A percentile compares a stretch with the other conserved stretches of the same genome.
phyloP scores from a whole-genome alignment of 2,888 invertebrate species.

The Andrena praecox region DNA sequence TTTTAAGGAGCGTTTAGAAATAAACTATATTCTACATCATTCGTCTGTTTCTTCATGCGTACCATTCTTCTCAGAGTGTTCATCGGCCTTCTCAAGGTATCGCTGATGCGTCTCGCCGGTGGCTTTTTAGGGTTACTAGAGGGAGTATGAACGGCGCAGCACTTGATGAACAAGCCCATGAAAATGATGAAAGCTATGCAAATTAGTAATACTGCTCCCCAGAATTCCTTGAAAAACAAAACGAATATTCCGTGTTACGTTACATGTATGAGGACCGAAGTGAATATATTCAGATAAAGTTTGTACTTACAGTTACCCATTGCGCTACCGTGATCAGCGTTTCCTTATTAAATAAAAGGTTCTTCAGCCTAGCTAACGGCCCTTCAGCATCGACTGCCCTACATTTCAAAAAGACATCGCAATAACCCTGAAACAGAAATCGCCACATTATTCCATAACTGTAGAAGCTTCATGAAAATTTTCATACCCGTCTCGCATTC shows the following conservation, averaged over 20 bases:
- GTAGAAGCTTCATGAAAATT: no score
- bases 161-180: constrained; percentile 99
- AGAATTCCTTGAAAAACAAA: constrained; percentile 88
- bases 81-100: constrained; percentile 96
- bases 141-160: constrained; percentile 99
- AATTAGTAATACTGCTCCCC: constrained; percentile 98
- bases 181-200: constrained; percentile 96
- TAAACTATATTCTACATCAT: not conserved
- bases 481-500: not conserved
- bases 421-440: constrained; percentile 91
- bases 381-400: constrained; percentile 99
- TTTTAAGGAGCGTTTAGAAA: constrained; percentile 7
- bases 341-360: constrained; percentile 95
- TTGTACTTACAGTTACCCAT: constrained; percentile 92
- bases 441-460: no score
- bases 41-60: constrained; percentile 26
- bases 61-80: constrained; percentile 96
- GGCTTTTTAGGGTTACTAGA: constrained; percentile 99
- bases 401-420: constrained; percentile 99
- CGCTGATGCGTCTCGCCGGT: constrained; percentile 96
- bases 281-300: not conserved
- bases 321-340: constrained; percentile 95
- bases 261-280: not conserved
- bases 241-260: constrained; percentile 21
- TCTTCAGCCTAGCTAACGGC: constrained; percentile 97